phyloP scores from a whole-genome alignment of 2,113 vertebrate genomes.

The Symphodus melops region DNA sequence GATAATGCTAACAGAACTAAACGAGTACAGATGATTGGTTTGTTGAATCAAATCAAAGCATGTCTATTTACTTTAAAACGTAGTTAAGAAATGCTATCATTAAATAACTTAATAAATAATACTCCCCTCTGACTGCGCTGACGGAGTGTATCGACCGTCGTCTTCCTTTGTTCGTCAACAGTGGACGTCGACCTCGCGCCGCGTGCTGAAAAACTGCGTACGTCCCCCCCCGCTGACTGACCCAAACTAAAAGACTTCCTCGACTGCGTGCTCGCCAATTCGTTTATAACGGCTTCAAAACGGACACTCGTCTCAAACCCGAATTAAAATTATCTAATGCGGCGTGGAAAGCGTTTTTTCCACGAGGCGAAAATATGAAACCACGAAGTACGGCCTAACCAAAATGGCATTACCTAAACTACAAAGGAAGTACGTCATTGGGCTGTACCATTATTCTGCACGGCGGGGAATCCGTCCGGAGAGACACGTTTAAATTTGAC shows the following conservation, averaged over 20 bases:
- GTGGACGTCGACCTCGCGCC: constrained; percentile 41
- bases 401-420: constrained; percentile 70
- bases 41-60: background rate
- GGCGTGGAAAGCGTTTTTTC: constrained; percentile 13
- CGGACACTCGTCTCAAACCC: background rate
- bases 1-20: constrained; percentile 45
- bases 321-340: background rate
- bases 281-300: background rate
- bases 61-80: background rate
- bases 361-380: constrained; percentile 49
- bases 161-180: constrained; percentile 79
- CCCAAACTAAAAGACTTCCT: background rate
- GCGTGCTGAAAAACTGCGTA: constrained; percentile 42
- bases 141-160: constrained; percentile 27
- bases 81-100: background rate
- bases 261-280: background rate
- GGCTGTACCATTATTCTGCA: constrained; percentile 25
- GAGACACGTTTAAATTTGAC: background rate
- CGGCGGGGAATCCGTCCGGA: background rate
- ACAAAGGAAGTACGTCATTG: constrained; percentile 76
- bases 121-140: background rate
- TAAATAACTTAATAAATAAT: background rate
- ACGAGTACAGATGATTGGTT: constrained; percentile 20
- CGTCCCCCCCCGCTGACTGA: background rate
- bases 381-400: constrained; percentile 41